These are phyloP conservation scores for Drosophila leonis DNA, from an alignment of 2,888 invertebrate species.

Conservation along the genomic window DNA sequence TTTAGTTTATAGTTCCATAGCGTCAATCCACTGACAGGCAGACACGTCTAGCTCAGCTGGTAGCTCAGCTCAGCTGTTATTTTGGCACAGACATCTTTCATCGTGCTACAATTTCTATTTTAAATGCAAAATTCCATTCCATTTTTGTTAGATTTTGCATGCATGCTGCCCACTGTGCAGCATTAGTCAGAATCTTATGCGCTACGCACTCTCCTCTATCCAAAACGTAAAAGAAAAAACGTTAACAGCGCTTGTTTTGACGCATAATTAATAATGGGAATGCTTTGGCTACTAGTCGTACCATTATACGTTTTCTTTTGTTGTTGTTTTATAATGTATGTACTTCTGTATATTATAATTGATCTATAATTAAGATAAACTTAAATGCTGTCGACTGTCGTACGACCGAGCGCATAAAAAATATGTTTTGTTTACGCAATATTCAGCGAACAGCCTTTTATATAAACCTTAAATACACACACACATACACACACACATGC, in stretches of 20 bases:
- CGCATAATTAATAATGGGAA: conserved; percentile 54
- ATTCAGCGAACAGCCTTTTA: conserved; percentile 41
- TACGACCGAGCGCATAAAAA: conserved; percentile 24
- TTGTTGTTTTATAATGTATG: conserved; percentile 28
- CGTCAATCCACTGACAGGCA: too few relatives aligned
- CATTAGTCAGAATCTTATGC: conserved; percentile 16
- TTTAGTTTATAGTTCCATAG: too few relatives aligned
- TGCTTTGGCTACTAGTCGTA: conserved; percentile 43
- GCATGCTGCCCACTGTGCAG: background rate
- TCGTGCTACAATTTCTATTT: too few relatives aligned
- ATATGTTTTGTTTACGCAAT: conserved; percentile 65
- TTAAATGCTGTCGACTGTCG: conserved; percentile 57
- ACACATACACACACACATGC: conserved; percentile 8
- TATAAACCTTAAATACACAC: conserved; percentile 40
- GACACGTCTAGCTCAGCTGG: too few relatives aligned
- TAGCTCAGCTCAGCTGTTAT: too few relatives aligned
- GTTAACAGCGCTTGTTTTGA: conserved; percentile 46
- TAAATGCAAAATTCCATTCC: too few relatives aligned
- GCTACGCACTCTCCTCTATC: conserved; percentile 3
- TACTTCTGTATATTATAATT: conserved; percentile 64
- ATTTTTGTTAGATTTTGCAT: too few relatives aligned
- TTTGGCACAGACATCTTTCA: too few relatives aligned
- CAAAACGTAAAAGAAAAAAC: conserved; percentile 15
- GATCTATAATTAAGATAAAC: conserved; percentile 80
- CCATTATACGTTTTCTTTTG: conserved; percentile 37